Base-by-base conservation (phyloP, 2,797 vertebrate genomes). In the Paratrypauchen microcephalus region DNA sequence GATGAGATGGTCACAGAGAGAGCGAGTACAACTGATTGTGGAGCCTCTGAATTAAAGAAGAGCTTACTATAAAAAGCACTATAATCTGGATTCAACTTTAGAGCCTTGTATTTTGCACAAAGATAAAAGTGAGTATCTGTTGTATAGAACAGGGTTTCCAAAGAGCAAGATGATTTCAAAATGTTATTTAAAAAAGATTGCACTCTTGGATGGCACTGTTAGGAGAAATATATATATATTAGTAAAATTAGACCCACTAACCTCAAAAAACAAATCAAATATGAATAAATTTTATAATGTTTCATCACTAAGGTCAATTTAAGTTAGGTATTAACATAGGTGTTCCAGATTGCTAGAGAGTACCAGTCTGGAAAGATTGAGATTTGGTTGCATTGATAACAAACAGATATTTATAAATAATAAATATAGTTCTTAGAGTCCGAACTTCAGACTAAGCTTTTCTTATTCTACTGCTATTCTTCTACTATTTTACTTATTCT, bases 1-100 rank as follows among this genome's bases (percentile, higher is more conserved):
- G 73, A 73, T 77, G 80, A 88, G 80, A 75, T 65, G 80, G 70
- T 87, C 88, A 84, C 45, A 83, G 87, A 89, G 85, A 88, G 84
- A 87, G 82, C 30, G 85, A 88, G 83, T 82, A 80, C 28, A 73
- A 60, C 60, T 79, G 77, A 89, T 83, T 86, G 77, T 75, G 68
- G 70, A 86, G 87, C 83, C 81, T 80, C 68, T 63, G 77, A 83
- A 86, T 90, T 83, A 86, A 85, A 89, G 81, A 62, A 72, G 68
- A 63, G 74, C 74, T 83, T 81, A 70, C 57, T 73, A 80, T 80
- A 82, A 78, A 73, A 82, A 72, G 73, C 74, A 78, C 79, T 54
- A 68, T 77, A 81, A 77, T 65, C 65, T 81, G 68, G 19, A 54
- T 71, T 78, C 80, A 72, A 80, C 68, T 72, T 70, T 72, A 74